Evolutionary conservation across 2,113 vertebrate genomes (phyloP).

Genomic region (Dendropsophus ebraccatus): DNA sequence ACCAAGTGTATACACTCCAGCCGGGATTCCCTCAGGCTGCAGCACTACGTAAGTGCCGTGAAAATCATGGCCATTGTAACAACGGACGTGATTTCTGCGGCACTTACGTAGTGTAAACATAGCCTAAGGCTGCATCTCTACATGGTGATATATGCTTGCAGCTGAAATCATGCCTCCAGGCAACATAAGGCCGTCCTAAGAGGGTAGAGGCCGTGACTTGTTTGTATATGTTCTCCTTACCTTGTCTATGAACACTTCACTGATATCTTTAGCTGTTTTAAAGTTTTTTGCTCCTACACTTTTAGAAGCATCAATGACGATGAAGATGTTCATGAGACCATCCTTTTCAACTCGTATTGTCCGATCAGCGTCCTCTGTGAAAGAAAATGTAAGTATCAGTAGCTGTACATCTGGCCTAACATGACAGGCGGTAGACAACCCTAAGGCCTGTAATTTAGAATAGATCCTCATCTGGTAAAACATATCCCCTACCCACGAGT

Average conservation of each 20-base stretch:
- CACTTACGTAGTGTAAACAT: too few species aligned
- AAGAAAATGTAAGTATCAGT: background rate
- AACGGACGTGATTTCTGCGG: too few species aligned
- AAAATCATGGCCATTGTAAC: too few species aligned
- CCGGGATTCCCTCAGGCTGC: too few species aligned
- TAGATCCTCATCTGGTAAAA: too few species aligned
- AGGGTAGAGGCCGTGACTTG: background rate
- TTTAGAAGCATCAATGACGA: conserved; percentile 32
- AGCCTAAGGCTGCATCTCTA: too few species aligned
- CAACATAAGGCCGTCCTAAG: background rate
- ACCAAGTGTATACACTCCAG: too few species aligned
- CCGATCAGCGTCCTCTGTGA: background rate
- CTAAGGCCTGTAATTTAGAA: too few species aligned
- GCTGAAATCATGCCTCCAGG: too few species aligned
- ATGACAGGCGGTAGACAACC: background rate
- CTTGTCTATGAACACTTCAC: conserved; percentile 36
- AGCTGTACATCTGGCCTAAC: background rate
- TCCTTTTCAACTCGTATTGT: background rate
- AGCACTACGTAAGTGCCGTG: too few species aligned
- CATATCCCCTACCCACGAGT: too few species aligned
- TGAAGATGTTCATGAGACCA: conserved; percentile 46
- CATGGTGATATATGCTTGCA: too few species aligned
- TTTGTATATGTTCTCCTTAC: background rate
- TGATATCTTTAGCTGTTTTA: background rate
- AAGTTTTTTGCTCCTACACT: conserved; percentile 23